Conservation (phyloP, 1,140 invertebrate species). For the Atta colombica region DNA sequence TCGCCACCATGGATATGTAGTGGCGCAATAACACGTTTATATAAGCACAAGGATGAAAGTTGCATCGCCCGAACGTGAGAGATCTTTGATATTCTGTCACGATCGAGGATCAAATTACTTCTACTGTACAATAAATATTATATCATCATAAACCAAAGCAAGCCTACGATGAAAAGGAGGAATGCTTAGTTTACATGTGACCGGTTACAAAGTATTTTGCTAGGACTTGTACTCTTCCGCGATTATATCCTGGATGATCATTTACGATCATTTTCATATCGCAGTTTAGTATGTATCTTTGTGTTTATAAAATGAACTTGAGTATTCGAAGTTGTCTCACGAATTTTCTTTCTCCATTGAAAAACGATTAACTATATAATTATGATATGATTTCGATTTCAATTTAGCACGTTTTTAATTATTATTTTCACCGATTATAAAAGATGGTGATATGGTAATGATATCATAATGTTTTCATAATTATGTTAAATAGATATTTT, state of each 20-base stretch:
- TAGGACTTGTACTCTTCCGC: not conserved
- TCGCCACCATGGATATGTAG: not conserved
- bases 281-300: not conserved
- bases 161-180: not conserved
- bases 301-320: not conserved
- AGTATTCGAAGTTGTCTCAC: not conserved
- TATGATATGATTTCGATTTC: not conserved
- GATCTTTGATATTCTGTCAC: conserved; percentile 40
- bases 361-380: not conserved
- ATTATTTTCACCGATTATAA: not conserved
- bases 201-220: conserved; percentile 44
- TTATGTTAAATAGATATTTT: too few relatives aligned
- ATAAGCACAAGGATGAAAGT: conserved; percentile 9
- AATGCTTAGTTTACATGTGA: not conserved
- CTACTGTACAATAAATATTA: conserved; percentile 36
- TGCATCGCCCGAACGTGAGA: conserved; percentile 21
- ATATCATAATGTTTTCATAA: too few relatives aligned
- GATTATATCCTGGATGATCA: not conserved
- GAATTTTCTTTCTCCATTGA: not conserved
- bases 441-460: not conserved
- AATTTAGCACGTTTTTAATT: not conserved
- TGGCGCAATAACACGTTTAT: not conserved
- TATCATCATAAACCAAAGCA: not conserved
- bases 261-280: not conserved
- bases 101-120: conserved; percentile 56